These are phyloP conservation scores for Drosophila anceps DNA, from an alignment of 2,888 invertebrate genomes.

Conservation along the genomic window DNA sequence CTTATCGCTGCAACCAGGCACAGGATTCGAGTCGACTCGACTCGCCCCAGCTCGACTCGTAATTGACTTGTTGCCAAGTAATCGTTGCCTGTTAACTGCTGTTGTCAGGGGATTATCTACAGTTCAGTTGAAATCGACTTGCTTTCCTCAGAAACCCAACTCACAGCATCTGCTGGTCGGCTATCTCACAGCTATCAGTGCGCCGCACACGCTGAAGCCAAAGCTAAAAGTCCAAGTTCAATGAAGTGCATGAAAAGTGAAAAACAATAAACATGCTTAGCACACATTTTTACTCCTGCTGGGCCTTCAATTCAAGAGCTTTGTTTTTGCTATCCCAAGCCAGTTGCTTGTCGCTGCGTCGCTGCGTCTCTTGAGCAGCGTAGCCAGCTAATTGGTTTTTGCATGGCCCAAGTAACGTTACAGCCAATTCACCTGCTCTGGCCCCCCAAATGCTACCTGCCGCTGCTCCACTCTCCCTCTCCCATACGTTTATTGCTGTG, in stretches of 20 bases:
- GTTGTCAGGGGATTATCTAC: constrained; percentile 82
- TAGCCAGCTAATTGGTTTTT: constrained; percentile 66
- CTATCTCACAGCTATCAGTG: constrained; percentile 28
- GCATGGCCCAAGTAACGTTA: constrained; percentile 52
- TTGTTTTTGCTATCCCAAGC: constrained; percentile 50
- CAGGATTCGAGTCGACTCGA: constrained; percentile 25
- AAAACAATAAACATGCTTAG: constrained; percentile 78
- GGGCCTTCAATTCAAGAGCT: constrained; percentile 52
- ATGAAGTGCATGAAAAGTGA: constrained; percentile 74
- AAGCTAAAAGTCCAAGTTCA: constrained; percentile 46
- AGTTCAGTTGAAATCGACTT: constrained; percentile 77
- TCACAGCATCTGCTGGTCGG: constrained; percentile 14
- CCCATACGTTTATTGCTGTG: constrained; percentile 40
- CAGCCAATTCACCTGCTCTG: constrained; percentile 33
- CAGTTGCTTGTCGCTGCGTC: constrained; percentile 10
- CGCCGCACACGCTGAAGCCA: constrained; percentile 17
- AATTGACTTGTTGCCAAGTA: constrained; percentile 82
- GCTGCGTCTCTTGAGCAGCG: constrained; percentile 12
- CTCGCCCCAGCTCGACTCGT: constrained; percentile 46
- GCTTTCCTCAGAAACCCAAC: constrained; percentile 13
- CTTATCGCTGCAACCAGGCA: constrained; percentile 74
- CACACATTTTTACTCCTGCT: constrained; percentile 29
- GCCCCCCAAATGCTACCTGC: constrained; percentile 12
- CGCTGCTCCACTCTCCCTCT: neutral
- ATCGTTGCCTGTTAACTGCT: constrained; percentile 82